A percentile compares a stretch with the other conserved stretches of the same genome.
Conservation (phyloP, 2,113 vertebrate genomes). For the Colinus virginianus region DNA sequence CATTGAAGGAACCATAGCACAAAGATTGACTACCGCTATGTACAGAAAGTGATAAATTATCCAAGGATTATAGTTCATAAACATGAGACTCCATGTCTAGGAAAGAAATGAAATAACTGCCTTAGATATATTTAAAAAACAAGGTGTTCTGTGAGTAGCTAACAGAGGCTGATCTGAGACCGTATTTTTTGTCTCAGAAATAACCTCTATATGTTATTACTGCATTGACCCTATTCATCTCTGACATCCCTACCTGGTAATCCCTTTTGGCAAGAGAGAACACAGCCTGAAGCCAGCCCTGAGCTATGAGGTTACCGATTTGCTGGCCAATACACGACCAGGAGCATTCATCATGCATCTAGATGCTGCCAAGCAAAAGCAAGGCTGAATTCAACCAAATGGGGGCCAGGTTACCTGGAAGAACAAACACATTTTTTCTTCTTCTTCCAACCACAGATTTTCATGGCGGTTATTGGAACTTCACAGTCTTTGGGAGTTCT, state of each 20-base stretch:
- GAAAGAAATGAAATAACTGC: background rate
- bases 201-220: background rate
- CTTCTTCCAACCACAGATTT: background rate
- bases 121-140: background rate
- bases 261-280: background rate
- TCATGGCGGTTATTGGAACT: conserved; percentile 10
- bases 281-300: background rate
- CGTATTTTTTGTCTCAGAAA: background rate
- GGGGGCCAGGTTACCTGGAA: conserved; percentile 33
- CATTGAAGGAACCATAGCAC: conserved; percentile 1
- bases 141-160: background rate
- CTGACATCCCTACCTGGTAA: background rate
- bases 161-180: background rate
- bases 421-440: background rate
- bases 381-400: background rate
- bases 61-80: conserved; percentile 31
- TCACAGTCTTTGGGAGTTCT: background rate
- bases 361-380: background rate
- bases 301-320: background rate
- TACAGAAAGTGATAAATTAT: conserved; percentile 55
- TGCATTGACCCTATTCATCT: background rate
- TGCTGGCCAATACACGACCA: background rate
- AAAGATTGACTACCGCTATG: conserved; percentile 25
- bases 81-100: background rate
- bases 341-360: fast-evolving